Base-by-base conservation (phyloP, 1,140 invertebrate species). In the Heliconius himera region DNA sequence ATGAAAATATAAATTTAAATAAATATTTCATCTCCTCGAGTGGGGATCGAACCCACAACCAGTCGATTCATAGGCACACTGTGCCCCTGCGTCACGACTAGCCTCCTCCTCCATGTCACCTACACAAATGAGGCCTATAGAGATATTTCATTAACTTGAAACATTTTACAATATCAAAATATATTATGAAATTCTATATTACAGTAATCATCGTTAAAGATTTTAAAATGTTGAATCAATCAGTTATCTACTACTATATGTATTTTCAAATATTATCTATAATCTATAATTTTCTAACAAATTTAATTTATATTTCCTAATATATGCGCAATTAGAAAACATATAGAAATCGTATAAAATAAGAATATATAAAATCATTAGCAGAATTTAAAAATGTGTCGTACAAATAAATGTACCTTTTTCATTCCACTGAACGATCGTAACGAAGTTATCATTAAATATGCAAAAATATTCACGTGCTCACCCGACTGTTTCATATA, bases 391-490 rank as follows among this genome's bases (percentile, higher is more conserved):
- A 66, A 66, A 66, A 26, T 13, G 60, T 66, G 60, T 66, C 60
- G 60, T 29, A 66, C 5, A 13, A 71, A 71, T 71, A 71, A 38
- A 71, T 71, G 3, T 41, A 71, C 70, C 29, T 71, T 71, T 76
- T 76, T 20, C 18, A 56, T 38, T 77, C 51, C 70, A 74, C 56
- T 78, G 71, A 66, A 71, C 26, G 38, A 74, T 33, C 46, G 66
- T 74, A 73, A 74, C 9, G 38, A 70, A 38, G 75, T 71, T 71
- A 38, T 71, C 70, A 38, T 71, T 76, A 76, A 76, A 36, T 41
- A 76, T 76, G 75, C 36, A 70, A 76, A 76, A 76, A 60, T 76
- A 76, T 76, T 66, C 54, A 22, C 16, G 60, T 46, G 22, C 56
- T 38, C 60, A 46, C n/a, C 70, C 75, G 70, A 56, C 33, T 71